Conservation (phyloP, 2,797 vertebrate genomes). For the Podarcis lilfordi region DNA sequence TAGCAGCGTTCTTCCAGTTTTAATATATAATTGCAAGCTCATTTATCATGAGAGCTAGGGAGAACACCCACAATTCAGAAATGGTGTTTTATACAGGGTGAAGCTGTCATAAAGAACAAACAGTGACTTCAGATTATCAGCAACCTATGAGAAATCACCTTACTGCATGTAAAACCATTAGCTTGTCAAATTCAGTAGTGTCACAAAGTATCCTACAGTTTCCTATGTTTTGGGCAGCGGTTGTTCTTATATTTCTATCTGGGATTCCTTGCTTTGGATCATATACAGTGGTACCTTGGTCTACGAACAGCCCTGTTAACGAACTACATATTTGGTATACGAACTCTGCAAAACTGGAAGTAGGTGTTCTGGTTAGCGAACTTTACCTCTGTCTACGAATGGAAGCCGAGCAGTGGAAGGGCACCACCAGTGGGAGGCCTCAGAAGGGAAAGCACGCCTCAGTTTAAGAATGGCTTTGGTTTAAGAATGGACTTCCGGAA, state of each 20-base stretch:
- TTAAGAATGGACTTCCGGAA: too few relatives aligned
- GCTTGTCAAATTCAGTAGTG: background rate
- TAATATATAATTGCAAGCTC: slow-evolving; percentile 8
- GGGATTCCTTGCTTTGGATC: background rate
- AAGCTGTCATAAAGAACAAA: background rate
- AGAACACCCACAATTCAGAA: slow-evolving; percentile 8
- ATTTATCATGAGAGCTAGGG: slow-evolving; percentile 8
- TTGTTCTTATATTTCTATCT: background rate
- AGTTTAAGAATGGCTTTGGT: background rate
- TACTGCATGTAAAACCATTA: background rate
- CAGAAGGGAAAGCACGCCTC: background rate
- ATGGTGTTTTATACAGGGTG: background rate
- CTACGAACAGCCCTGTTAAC: too few relatives aligned
- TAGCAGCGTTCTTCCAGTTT: background rate
- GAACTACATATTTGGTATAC: too few relatives aligned
- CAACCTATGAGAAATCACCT: background rate
- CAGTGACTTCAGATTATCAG: background rate
- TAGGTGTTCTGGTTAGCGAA: too few relatives aligned
- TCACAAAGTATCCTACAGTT: background rate
- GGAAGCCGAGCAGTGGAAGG: too few relatives aligned
- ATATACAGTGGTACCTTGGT: too few relatives aligned
- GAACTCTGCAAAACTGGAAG: too few relatives aligned
- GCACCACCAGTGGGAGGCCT: rapidly evolving
- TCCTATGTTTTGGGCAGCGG: background rate
- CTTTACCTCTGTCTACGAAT: too few relatives aligned